Evolutionary conservation across 2,797 vertebrate genomes (phyloP).

Genomic region (Masticophis lateralis): DNA sequence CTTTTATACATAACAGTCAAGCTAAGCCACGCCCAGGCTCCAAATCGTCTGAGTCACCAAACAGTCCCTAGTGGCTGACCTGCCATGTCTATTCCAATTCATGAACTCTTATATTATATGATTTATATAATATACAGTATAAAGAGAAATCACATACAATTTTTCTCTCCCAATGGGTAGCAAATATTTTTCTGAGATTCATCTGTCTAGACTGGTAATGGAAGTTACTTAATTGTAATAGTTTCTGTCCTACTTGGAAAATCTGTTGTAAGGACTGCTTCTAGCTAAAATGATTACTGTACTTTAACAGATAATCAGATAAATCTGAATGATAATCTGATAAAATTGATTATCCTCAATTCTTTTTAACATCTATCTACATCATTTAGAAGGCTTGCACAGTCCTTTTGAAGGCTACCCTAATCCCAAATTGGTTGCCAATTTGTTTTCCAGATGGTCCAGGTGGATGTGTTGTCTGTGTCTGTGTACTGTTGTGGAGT

Average conservation of each 20-base stretch:
- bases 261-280: not conserved
- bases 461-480: not conserved
- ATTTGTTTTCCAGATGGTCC: not conserved
- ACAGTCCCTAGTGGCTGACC: too few species aligned
- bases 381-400: not conserved
- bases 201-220: not conserved
- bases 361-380: not conserved
- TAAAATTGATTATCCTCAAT: not conserved
- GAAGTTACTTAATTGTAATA: not conserved
- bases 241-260: not conserved
- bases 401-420: not conserved
- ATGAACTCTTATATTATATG: not conserved
- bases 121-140: not conserved
- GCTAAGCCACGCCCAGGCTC: too few species aligned
- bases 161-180: not conserved
- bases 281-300: not conserved
- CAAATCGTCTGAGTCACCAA: too few species aligned
- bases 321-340: not conserved
- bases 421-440: not conserved
- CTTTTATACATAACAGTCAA: too few species aligned
- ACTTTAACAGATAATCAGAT: not conserved
- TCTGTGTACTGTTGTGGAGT: not conserved
- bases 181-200: not conserved
- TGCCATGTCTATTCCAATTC: too few species aligned
- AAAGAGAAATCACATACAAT: not conserved